A percentile compares a stretch with the other conserved stretches of the same genome.
These are phyloP conservation scores for Percopsis transmontana DNA, from an alignment of 2,113 vertebrate species.

Conservation along the genomic window DNA sequence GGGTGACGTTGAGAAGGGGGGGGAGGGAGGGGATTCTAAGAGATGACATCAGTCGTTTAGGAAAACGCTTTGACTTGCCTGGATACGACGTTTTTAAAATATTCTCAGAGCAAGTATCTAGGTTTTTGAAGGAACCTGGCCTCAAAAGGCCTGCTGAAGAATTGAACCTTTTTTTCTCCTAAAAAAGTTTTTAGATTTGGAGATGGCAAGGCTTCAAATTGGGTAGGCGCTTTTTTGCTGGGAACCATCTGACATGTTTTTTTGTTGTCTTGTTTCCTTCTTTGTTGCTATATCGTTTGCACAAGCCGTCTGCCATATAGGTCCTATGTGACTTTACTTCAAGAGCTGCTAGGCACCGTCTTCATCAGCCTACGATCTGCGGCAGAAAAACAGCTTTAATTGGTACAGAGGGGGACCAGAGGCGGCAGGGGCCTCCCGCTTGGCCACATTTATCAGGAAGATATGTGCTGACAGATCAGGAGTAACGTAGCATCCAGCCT, in stretches of 20 bases:
- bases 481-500: conserved; percentile 20
- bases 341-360: conserved; percentile 70
- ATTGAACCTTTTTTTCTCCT: conserved; percentile 46
- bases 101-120: conserved; percentile 31
- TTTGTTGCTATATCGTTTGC: conserved; percentile 40
- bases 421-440: conserved; percentile 45
- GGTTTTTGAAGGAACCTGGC: conserved; percentile 24
- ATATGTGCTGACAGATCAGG: conserved; percentile 33
- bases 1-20: conserved; percentile 43
- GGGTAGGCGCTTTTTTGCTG: conserved; percentile 9
- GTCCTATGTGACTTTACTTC: conserved; percentile 71
- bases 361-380: conserved; percentile 67
- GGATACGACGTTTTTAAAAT: conserved; percentile 19
- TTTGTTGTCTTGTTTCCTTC: conserved; percentile 60
- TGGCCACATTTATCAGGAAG: conserved; percentile 38
- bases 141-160: conserved; percentile 13
- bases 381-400: conserved; percentile 74
- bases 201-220: conserved; percentile 58
- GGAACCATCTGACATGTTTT: neutral
- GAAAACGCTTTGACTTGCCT: conserved; percentile 46
- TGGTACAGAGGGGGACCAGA: conserved; percentile 56
- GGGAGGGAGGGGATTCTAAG: conserved; percentile 44
- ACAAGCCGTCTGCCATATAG: conserved; percentile 73
- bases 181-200: conserved; percentile 49
- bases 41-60: conserved; percentile 56